A percentile compares a stretch with the other conserved stretches of the same genome.
Evolutionary conservation across 2,797 vertebrate genomes (phyloP).

Genomic region (Melanogrammus aeglefinus): DNA sequence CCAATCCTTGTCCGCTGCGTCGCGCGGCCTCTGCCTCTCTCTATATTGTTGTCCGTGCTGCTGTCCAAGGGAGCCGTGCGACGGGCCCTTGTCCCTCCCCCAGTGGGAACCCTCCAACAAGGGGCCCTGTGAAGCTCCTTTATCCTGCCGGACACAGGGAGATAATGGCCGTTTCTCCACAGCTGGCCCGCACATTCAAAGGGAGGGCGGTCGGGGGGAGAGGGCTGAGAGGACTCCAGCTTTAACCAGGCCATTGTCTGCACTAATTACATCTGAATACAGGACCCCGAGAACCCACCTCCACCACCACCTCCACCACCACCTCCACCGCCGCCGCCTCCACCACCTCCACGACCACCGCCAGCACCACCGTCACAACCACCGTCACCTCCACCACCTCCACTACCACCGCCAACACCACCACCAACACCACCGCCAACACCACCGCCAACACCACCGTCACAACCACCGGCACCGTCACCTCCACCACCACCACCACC

Average conservation of each 20-base stretch:
- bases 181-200: slow-evolving; percentile 81
- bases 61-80: slow-evolving; percentile 51
- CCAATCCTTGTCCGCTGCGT: not conserved
- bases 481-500: not conserved
- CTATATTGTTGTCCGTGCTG: not conserved
- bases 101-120: slow-evolving; percentile 67
- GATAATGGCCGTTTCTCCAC: slow-evolving; percentile 80
- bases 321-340: slow-evolving; percentile 48
- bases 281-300: slow-evolving; percentile 80
- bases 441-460: slow-evolving; percentile 24
- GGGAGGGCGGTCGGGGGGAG: slow-evolving; percentile 72
- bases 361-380: slow-evolving; percentile 1
- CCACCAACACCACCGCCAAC: not conserved
- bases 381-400: slow-evolving; percentile 37
- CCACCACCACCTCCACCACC: slow-evolving; percentile 4
- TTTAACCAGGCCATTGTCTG: slow-evolving; percentile 92
- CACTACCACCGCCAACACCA: slow-evolving; percentile 34
- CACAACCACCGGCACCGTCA: slow-evolving; percentile 49
- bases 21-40: not conserved
- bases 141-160: slow-evolving; percentile 71
- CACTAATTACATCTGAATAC: slow-evolving; percentile 96
- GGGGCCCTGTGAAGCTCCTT: slow-evolving; percentile 63
- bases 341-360: slow-evolving; percentile 24
- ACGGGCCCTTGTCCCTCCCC: slow-evolving; percentile 62
- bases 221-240: slow-evolving; percentile 81